Conservation (phyloP, 2,113 vertebrate species). For the Pao palembangensis region DNA sequence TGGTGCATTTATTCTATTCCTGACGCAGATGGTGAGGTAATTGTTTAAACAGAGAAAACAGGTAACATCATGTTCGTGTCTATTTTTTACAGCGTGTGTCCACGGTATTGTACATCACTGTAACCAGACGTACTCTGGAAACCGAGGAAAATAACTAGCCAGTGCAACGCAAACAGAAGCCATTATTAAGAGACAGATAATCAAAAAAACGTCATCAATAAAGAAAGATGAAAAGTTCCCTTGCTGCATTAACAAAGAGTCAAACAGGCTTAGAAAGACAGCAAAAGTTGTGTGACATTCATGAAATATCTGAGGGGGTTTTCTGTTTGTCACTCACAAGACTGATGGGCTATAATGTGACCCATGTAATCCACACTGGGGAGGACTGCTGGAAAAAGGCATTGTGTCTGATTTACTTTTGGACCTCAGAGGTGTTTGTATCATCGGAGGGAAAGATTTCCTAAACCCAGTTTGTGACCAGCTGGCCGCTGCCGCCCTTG, state of each 20-base stretch:
- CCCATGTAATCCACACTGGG: neutral
- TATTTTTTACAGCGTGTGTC: neutral
- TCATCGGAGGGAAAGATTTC: constrained; percentile 44
- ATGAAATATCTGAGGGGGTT: no score
- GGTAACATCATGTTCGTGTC: neutral
- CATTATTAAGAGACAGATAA: no score
- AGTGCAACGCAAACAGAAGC: no score
- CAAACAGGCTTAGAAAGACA: neutral
- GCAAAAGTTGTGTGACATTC: neutral
- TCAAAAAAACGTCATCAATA: no score
- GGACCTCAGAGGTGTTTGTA: constrained; percentile 21
- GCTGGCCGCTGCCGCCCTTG: constrained; percentile 16
- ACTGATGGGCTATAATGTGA: neutral
- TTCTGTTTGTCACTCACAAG: neutral
- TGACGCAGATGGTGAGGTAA: constrained; percentile 25
- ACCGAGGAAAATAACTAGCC: no score
- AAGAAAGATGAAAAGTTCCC: no score
- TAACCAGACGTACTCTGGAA: no score
- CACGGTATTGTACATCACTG: no score
- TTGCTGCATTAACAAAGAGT: no score
- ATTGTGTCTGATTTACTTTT: neutral
- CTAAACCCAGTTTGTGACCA: constrained; percentile 45
- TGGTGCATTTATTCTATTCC: constrained; percentile 41
- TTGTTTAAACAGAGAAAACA: constrained; percentile 44
- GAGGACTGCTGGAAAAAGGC: neutral